These are phyloP conservation scores for Dreissena rostriformis DNA, from an alignment of 1,140 invertebrate genomes.

Conservation along the genomic window DNA sequence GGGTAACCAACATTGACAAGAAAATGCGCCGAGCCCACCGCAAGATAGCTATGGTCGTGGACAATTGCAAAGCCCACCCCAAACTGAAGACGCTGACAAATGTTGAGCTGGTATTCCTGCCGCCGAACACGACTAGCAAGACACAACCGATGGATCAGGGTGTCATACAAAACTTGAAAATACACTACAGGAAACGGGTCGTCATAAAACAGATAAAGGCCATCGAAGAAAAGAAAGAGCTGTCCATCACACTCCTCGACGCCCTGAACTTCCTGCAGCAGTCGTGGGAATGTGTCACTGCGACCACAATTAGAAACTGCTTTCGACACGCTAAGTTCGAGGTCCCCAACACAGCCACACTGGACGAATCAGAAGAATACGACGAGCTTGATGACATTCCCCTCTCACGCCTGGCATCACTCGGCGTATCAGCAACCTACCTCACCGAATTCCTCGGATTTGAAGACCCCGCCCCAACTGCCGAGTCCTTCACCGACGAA, in stretches of 20 bases:
- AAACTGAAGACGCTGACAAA: slow-evolving; percentile 15
- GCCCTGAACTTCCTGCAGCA: slow-evolving; percentile 16
- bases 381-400: too few species aligned
- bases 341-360: too few species aligned
- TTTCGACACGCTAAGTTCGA: slow-evolving; percentile 15
- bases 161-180: slow-evolving; percentile 32
- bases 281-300: slow-evolving; percentile 1
- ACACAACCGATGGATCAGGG: slow-evolving; percentile 48
- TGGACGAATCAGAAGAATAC: too few species aligned
- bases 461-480: too few species aligned
- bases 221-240: slow-evolving; percentile 17
- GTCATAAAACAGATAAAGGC: slow-evolving; percentile 9
- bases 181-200: slow-evolving; percentile 23
- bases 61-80: slow-evolving; percentile 45
- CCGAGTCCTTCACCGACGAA: too few species aligned
- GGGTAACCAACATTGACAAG: slow-evolving; percentile 10
- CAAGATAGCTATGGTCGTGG: slow-evolving; percentile 25
- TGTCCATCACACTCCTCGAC: not conserved
- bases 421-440: too few species aligned
- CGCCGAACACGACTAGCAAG: slow-evolving; percentile 47
- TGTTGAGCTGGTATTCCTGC: slow-evolving; percentile 14
- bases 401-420: too few species aligned
- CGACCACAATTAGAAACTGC: slow-evolving; percentile 8
- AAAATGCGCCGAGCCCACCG: not conserved
- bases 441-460: too few species aligned